Evolutionary conservation across 2,888 invertebrate genomes (phyloP).

Genomic region (Macaria notata): DNA sequence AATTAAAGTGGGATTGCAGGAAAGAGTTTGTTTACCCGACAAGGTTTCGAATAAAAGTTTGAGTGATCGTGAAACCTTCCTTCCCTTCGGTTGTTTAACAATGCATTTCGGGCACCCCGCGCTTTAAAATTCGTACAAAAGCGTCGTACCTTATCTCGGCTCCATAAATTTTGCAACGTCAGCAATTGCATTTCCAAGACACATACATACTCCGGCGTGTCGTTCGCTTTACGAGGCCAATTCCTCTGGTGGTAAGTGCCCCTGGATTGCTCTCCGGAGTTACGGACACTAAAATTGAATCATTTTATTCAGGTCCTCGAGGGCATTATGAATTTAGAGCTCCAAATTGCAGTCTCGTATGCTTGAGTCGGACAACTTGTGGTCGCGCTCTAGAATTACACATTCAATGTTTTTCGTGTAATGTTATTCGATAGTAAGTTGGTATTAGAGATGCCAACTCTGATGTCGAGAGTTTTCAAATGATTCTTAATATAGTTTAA

Average conservation of each 20-base stretch:
- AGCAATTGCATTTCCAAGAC: conserved; percentile 8
- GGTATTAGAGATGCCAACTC: no score
- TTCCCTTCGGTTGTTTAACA: no score
- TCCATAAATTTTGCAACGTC: not conserved
- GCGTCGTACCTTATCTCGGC: not conserved
- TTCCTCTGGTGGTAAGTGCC: conserved; percentile 40
- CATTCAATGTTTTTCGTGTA: no score
- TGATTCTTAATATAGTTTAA: no score
- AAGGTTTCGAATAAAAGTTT: no score
- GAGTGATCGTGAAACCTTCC: no score
- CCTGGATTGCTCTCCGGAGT: conserved; percentile 31
- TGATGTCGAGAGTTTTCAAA: no score
- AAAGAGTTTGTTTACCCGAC: no score
- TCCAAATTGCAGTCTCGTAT: conserved; percentile 8
- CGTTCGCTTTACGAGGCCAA: conserved; percentile 41
- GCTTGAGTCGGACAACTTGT: not conserved
- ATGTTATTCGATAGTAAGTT: no score
- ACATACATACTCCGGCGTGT: conserved; percentile 14
- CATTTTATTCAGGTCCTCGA: conserved; percentile 26
- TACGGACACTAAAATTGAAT: conserved; percentile 29
- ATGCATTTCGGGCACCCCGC: no score
- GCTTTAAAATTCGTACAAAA: no score
- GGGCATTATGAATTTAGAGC: conserved; percentile 17
- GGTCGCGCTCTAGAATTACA: not conserved
- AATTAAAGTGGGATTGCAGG: no score